Percentiles rank a stretch among this genome's conserved stretches.
Conservation (phyloP, 2,113 vertebrate species). For the Oreochromis tanganicae region DNA sequence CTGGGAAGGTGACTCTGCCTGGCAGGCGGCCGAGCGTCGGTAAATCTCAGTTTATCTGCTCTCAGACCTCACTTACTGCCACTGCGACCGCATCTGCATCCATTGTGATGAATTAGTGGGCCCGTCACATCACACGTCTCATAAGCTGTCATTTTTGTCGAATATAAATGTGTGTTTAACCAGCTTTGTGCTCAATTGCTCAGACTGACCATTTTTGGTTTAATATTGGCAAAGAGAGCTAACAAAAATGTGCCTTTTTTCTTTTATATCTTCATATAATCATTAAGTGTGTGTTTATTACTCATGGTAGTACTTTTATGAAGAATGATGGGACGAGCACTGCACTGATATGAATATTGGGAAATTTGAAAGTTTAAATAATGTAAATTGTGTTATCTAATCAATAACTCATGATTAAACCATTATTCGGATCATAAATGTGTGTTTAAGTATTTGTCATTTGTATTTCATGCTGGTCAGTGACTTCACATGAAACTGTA, state of each 20-base stretch:
- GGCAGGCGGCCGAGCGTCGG: not conserved
- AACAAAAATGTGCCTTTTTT: not conserved
- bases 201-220: not conserved
- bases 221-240: not conserved
- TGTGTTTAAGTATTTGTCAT: not conserved
- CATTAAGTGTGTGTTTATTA: not conserved
- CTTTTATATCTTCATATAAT: not conserved
- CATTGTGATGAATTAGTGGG: not conserved
- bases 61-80: not conserved
- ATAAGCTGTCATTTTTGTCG: not conserved
- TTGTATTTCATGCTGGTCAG: not conserved
- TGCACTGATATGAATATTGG: not conserved
- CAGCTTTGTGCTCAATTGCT: not conserved
- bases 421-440: not conserved
- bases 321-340: not conserved
- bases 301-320: accelerated
- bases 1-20: conserved; percentile 4
- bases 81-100: not conserved
- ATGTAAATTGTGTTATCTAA: not conserved
- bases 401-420: not conserved
- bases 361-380: not conserved
- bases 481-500: not conserved
- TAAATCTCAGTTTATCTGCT: not conserved
- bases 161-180: not conserved
- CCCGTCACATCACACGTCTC: not conserved